phyloP scores from a whole-genome alignment of 2,797 vertebrate genomes.

The Hypotaenidia okinawae region DNA sequence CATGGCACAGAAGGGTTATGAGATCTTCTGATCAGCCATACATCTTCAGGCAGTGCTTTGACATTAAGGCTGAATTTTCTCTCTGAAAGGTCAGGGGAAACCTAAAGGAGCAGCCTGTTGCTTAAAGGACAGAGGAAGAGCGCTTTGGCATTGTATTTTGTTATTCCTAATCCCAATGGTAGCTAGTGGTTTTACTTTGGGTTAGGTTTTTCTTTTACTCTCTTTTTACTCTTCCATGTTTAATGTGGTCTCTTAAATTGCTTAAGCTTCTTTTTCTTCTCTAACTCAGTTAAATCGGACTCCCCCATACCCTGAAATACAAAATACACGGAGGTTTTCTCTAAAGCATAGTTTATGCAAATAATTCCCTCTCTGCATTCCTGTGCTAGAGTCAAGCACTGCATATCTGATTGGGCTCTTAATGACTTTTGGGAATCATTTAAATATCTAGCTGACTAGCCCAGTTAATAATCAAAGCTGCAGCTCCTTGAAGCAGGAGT shows the following conservation, averaged over 20 bases:
- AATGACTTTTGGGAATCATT: slow-evolving; percentile 75
- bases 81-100: background rate
- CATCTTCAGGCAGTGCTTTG: background rate
- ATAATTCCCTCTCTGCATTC: slow-evolving; percentile 71
- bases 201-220: background rate
- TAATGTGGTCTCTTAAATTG: slow-evolving; percentile 18
- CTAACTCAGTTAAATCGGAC: slow-evolving; percentile 50
- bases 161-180: background rate
- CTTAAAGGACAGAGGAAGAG: slow-evolving; percentile 1
- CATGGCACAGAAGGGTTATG: background rate
- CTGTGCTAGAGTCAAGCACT: slow-evolving; percentile 58
- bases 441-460: slow-evolving; percentile 69
- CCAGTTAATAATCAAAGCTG: slow-evolving; percentile 68
- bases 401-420: slow-evolving; percentile 73
- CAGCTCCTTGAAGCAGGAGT: slow-evolving; percentile 62
- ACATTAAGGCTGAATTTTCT: background rate
- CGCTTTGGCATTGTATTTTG: background rate
- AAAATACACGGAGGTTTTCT: slow-evolving; percentile 60
- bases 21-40: background rate
- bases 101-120: slow-evolving; percentile 25
- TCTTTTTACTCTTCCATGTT: slow-evolving; percentile 6
- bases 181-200: background rate
- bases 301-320: slow-evolving; percentile 36
- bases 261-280: slow-evolving; percentile 30
- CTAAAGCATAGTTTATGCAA: slow-evolving; percentile 69